Evolutionary conservation across 2,113 vertebrate species (phyloP).

Genomic region (Rhombomys opimus): DNA sequence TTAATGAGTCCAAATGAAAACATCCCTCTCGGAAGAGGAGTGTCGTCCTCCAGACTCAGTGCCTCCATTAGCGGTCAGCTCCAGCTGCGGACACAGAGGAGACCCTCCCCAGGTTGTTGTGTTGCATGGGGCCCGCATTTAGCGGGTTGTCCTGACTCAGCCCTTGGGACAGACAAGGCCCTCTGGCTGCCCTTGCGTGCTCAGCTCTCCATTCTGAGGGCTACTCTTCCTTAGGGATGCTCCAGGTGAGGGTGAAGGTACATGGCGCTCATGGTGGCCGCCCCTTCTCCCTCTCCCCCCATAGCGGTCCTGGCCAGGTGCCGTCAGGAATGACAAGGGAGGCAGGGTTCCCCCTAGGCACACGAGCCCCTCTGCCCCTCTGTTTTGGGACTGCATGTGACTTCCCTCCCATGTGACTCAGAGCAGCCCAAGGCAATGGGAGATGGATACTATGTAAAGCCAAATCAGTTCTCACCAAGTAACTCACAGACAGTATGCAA

Average conservation of each 20-base stretch:
- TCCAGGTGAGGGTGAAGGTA: not conserved
- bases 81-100: not conserved
- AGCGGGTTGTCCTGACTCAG: not conserved
- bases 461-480: not conserved
- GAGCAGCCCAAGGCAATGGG: not conserved
- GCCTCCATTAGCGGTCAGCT: not conserved
- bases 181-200: not conserved
- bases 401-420: not conserved
- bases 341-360: not conserved
- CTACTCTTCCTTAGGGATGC: not conserved
- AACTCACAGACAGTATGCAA: not conserved
- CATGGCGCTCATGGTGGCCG: not conserved
- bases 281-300: not conserved
- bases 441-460: not conserved
- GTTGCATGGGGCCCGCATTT: not conserved
- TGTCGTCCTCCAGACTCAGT: not conserved
- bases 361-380: not conserved
- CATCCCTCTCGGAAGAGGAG: not conserved
- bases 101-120: not conserved
- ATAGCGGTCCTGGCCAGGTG: not conserved
- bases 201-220: not conserved
- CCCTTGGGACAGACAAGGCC: not conserved
- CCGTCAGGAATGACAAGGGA: not conserved
- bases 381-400: not conserved
- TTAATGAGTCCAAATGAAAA: constrained; percentile 12